phyloP scores from a whole-genome alignment of 2,113 vertebrate species.

The Tachycineta bicolor region DNA sequence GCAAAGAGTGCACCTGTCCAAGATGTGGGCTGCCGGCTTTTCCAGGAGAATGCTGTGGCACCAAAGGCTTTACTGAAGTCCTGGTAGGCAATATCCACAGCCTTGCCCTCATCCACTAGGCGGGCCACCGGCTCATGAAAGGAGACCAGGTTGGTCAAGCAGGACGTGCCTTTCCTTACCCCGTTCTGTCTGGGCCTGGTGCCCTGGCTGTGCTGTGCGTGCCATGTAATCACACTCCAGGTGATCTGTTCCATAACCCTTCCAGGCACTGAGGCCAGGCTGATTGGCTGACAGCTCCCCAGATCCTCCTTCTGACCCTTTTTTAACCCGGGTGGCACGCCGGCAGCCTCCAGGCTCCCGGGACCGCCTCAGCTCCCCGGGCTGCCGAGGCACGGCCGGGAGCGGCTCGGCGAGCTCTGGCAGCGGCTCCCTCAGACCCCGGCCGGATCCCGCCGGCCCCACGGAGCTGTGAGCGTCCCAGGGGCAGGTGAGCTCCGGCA shows the following conservation, averaged over 20 bases:
- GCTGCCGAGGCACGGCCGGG: not conserved
- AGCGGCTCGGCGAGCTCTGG: not conserved
- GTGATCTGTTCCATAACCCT: not conserved
- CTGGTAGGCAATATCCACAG: not conserved
- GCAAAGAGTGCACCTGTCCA: not conserved
- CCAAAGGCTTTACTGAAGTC: not conserved
- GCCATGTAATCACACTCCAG: too few relatives aligned
- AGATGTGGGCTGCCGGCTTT: not conserved
- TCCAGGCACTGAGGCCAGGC: not conserved
- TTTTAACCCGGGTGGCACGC: not conserved
- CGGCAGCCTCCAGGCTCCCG: not conserved
- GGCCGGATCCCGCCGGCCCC: not conserved
- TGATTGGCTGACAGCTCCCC: not conserved
- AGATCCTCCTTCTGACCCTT: fast-evolving
- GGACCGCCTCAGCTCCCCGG: not conserved
- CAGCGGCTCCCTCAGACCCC: not conserved
- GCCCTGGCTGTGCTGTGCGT: too few relatives aligned
- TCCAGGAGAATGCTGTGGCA: not conserved
- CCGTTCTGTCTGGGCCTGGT: not conserved
- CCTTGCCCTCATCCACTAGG: not conserved
- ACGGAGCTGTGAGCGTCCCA: not conserved
- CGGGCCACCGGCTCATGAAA: not conserved
- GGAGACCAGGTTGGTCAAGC: not conserved
- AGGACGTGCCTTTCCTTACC: not conserved
- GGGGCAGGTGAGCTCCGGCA: too few relatives aligned